Evolutionary conservation across 92 coral and sea anemone genomes (phyloP).

Genomic region (Scolanthus callimorphus): DNA sequence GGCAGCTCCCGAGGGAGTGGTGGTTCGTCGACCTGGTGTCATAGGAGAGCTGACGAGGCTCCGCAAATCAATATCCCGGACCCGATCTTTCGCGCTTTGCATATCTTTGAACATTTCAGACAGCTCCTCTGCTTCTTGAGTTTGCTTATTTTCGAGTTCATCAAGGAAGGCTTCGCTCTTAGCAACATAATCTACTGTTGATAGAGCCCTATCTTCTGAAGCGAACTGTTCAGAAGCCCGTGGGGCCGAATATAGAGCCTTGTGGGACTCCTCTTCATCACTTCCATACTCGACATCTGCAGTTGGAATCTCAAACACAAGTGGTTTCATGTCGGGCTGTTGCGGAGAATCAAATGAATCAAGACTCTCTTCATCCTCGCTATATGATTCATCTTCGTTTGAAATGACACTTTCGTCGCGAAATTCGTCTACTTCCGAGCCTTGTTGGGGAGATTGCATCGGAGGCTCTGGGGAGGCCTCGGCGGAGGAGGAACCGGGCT

Average conservation of each 20-base stretch:
- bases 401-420: constrained; percentile 30
- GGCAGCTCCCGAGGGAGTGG: constrained; percentile 4
- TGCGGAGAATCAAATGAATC: background rate
- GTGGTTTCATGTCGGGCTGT: constrained; percentile 24
- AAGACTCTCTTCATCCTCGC: constrained; percentile 10
- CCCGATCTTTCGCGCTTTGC: constrained; percentile 43
- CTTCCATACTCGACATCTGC: constrained; percentile 42
- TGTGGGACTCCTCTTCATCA: constrained; percentile 39
- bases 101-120: constrained; percentile 60
- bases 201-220: constrained; percentile 17
- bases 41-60: constrained; percentile 11
- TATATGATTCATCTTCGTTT: constrained; percentile 32
- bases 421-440: background rate
- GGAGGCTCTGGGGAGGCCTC: constrained; percentile 61
- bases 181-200: constrained; percentile 65
- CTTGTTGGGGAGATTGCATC: too few relatives aligned
- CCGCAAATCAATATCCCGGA: constrained; percentile 20
- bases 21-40: constrained; percentile 8
- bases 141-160: constrained; percentile 41
- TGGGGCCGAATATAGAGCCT: background rate
- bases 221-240: constrained; percentile 12
- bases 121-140: constrained; percentile 56
- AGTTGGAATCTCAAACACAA: constrained; percentile 79
- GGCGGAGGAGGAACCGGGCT: constrained; percentile 49
- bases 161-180: constrained; percentile 50